Evolutionary conservation across 2,113 vertebrate species (phyloP), one percentile per base, ranked within the genome.

Genomic region (Brevimyrus niger): DNA sequence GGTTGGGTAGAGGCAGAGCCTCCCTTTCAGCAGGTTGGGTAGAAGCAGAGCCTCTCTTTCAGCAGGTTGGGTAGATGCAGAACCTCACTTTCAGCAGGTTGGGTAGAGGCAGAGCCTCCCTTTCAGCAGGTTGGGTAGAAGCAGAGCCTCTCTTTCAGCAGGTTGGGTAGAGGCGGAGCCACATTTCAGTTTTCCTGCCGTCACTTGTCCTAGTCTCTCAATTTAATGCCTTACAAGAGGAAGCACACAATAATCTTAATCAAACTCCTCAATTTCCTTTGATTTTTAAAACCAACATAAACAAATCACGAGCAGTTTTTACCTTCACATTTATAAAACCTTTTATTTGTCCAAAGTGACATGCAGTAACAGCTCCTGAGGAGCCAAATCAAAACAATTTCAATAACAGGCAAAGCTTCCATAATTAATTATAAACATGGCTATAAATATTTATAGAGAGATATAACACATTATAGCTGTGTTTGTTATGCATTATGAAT

Each of bases 41-140:
- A 27, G n/a, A 65, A 0, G 58, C 1, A 21, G 27, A 15, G 9
- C 10, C 65, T n/a, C 31, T 0, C 9, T 35, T 15, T 73, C 65
- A n/a, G 11, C 21, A 23, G 55, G 8, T 27, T 27, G 61, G 17
- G 7, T 27, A 27, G 58, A 65, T 27, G 65, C 8, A 0, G 69
- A 73, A 3, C 4, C 69, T 13, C 15, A 0, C 15, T 15, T 73
- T 65, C n/a, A 23, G 7, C 6, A 65, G 61, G 10, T 69, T 8
- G n/a, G 48, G 27, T 69, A 35, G n/a, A 65, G 9, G n/a, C 0
- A 7, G 61, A 65, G 0, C 21, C 58, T 65, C 23, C 0, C 17
- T 53, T 6, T 53, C 51, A 53, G 15, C 51, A 19, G 51, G n/a
- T 27, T 3, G 58, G 17, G 7, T 65, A 27, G n/a, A 65, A 0